Evolutionary conservation across 2,888 invertebrate genomes (phyloP), one percentile per base, ranked within the genome.

Genomic region (Sipha maydis): DNA sequence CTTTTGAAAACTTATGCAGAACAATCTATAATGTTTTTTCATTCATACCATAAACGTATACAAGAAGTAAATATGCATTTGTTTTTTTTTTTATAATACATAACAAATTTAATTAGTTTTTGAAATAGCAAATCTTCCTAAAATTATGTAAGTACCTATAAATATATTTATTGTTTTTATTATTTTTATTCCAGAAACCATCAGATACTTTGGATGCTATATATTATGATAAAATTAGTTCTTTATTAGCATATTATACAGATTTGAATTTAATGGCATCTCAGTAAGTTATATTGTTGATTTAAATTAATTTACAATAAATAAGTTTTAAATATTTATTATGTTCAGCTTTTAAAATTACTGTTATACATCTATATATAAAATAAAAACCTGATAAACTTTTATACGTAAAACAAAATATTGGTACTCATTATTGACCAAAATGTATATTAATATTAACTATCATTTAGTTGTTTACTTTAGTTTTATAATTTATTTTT

Each of bases 221-320:
- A 41, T 86, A 80, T 56, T 71, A 79, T 73, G 79, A 86, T n/a
- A 80, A 41, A 73, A 80, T 86, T 56, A 71, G 78, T 79, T 79
- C 86, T 38, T 54, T 86, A 28, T 21, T 86, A 61, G 78, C 86
- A 3, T 80, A 80, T 73, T 73, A 56, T 34, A 80, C 80, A 38
- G 86, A 86, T 80, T 86, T 86, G 79, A 73, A 75, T 56, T 31
- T 86, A 80, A 86, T 86, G 86, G 25, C 86, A n/a, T 73, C 79
- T 25, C 86, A 79, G 86, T 86, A 86, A 86, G 86, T 86, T 69
- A 9, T 21, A 48, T 48, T 48, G 48, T 48, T 1, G 48, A 14
- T 48, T 14, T 48, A 48, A 48, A 14, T 48, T 48, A 41, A 41
- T 41, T 41, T 41, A 9, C 14, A 48, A 41, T 7, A 41, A 11